These are phyloP conservation scores for Vulpes lagopus DNA, from an alignment of 2,113 vertebrate genomes.

Conservation along the genomic window DNA sequence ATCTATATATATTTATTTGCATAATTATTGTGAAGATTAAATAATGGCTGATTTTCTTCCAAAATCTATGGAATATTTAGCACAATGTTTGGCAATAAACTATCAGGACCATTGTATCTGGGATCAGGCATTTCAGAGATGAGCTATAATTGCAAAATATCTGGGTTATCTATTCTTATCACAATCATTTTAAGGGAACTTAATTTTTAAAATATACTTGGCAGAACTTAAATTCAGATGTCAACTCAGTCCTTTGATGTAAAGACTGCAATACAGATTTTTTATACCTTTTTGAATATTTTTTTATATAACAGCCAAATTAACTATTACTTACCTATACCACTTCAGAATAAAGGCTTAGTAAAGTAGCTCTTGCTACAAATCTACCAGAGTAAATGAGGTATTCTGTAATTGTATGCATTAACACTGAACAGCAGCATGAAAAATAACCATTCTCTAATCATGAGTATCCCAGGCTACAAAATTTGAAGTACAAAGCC, in stretches of 20 bases:
- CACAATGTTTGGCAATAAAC: conserved; percentile 30
- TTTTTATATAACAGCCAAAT: conserved; percentile 22
- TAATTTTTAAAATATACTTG: conserved; percentile 46
- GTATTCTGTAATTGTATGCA: background rate
- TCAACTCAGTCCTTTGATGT: background rate
- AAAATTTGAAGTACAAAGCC: conserved; percentile 55
- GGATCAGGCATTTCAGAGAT: background rate
- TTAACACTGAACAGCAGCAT: conserved; percentile 37
- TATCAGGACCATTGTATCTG: background rate
- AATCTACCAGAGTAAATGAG: background rate
- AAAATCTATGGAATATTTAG: conserved; percentile 6
- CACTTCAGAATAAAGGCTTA: conserved; percentile 47
- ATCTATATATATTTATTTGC: background rate
- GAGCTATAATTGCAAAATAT: background rate
- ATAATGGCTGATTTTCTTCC: background rate
- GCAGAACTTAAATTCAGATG: conserved; percentile 11
- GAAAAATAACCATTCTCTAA: conserved; percentile 51
- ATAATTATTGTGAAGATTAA: conserved; percentile 44
- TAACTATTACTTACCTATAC: background rate
- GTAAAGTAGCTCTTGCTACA: conserved; percentile 24
- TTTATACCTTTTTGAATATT: conserved; percentile 33
- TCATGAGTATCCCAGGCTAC: background rate
- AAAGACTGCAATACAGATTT: background rate
- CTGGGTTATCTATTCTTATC: background rate
- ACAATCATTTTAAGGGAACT: background rate